Base-by-base conservation (phyloP, 2,888 invertebrate genomes). In the Agonum fuliginosum region DNA sequence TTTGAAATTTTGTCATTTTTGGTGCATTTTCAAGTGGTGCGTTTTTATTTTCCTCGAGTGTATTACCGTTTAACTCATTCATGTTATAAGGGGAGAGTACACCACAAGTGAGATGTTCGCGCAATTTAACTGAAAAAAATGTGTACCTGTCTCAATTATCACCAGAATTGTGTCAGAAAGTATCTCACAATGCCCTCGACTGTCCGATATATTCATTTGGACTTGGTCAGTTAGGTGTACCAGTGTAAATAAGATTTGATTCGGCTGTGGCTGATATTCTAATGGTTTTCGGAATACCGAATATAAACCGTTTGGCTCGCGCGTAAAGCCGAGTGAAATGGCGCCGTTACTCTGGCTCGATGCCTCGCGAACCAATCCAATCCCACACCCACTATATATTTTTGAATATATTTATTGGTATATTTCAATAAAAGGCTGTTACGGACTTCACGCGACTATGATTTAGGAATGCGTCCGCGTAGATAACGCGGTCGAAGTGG, bases 371-470 rank as follows among this genome's bases (percentile, higher is more conserved):
- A 51, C 71, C 71, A 71, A 71, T 51, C 71, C 71, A 30, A 71
- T 71, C 48, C 51, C 51, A 46, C n/a, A 70, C n/a, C 27, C 43
- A 43, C 48, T 70, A 48, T 41, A 27, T 73, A 73, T 73, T 58
- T 73, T 73, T 58, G 73, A 73, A 73, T 73, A 73, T 73, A 58
- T 58, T 73, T 73, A 58, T 58, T 73, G 73, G 58, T 58, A 73
- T 73, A 73, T 73, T 73, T 73, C 73, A 73, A 73, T 73, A 73
- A 73, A 73, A 73, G 73, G 58, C 54, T 54, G 73, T 24, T 43
- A 37, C 58, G 54, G 73, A 73, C 34, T 58, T 41, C 41, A n/a
- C 22, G 54, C 73, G 34, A 34, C 43, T 37, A 73, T 73, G 73
- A 73, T 73, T 73, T 73, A 73, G 58, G 73, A 73, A 73, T 58